phyloP scores from a whole-genome alignment of 1,140 invertebrate genomes.

The Orussus abietinus region DNA sequence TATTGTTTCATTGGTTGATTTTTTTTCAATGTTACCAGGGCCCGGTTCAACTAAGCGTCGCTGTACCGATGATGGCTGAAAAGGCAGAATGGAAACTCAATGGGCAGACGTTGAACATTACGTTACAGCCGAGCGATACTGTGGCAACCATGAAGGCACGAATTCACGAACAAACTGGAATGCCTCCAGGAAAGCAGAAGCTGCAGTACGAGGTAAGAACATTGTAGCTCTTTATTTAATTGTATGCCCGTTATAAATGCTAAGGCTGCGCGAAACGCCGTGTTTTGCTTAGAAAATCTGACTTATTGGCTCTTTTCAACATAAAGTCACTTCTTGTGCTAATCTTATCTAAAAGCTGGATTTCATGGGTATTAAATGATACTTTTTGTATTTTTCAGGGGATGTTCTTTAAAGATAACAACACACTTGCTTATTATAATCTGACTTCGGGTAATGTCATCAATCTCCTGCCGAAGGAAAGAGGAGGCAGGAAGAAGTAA shows the following conservation, averaged over 20 bases:
- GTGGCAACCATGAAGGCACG: conserved; percentile 85
- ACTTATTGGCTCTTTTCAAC: conserved; percentile 8
- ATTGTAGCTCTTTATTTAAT: too few relatives aligned
- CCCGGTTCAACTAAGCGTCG: conserved; percentile 73
- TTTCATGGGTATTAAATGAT: conserved; percentile 11
- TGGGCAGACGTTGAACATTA: conserved; percentile 81
- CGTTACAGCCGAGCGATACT: conserved; percentile 74
- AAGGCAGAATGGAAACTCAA: conserved; percentile 96
- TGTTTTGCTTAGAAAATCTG: too few relatives aligned
- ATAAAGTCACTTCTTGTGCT: conserved; percentile 1
- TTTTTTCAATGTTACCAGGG: conserved; percentile 46
- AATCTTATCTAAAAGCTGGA: conserved; percentile 8
- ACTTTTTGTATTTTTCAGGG: conserved; percentile 63
- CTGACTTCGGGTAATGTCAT: conserved; percentile 78
- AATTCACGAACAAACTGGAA: conserved; percentile 82
- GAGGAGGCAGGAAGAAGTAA: conserved; percentile 97
- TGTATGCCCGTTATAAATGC: too few relatives aligned
- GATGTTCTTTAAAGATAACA: conserved; percentile 97
- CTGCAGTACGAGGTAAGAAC: conserved; percentile 79
- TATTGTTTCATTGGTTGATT: conserved; percentile 4
- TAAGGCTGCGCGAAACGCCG: too few relatives aligned
- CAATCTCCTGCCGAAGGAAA: conserved; percentile 90
- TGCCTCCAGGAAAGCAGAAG: conserved; percentile 98
- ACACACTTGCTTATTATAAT: conserved; percentile 95
- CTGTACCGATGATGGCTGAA: conserved; percentile 78